A percentile compares a stretch with the other conserved stretches of the same genome.
Evolutionary conservation across 2,888 invertebrate genomes (phyloP).

Genomic region (Clistopyga incitator): DNA sequence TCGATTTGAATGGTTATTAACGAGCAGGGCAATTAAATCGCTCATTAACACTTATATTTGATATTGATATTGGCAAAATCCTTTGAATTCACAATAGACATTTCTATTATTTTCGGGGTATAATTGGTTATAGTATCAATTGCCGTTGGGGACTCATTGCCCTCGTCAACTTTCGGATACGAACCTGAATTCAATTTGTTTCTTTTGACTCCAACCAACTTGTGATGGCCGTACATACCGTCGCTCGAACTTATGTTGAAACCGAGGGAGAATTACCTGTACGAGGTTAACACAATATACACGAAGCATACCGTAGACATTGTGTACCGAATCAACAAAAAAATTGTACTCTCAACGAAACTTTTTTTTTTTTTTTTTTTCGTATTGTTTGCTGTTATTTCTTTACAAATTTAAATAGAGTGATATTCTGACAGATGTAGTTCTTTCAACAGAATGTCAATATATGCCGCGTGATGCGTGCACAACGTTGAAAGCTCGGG

Average conservation of each 20-base stretch:
- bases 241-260: neutral
- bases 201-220: neutral
- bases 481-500: neutral
- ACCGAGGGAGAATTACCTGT: neutral
- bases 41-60: too few relatives aligned
- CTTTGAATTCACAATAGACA: too few relatives aligned
- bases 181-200: too few relatives aligned
- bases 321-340: neutral
- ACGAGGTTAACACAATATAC: neutral
- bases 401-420: conserved; percentile 6
- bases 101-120: too few relatives aligned
- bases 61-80: too few relatives aligned
- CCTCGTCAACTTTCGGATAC: too few relatives aligned
- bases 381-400: neutral
- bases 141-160: too few relatives aligned
- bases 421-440: neutral
- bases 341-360: neutral
- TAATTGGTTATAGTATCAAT: too few relatives aligned
- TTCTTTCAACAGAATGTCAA: conserved; percentile 8
- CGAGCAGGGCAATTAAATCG: too few relatives aligned
- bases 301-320: neutral
- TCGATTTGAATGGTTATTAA: too few relatives aligned
- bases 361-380: neutral
- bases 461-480: conserved; percentile 15
- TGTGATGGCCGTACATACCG: neutral